These are phyloP conservation scores for Marronus borbonicus DNA, from an alignment of 2,888 invertebrate genomes.

Conservation along the genomic window DNA sequence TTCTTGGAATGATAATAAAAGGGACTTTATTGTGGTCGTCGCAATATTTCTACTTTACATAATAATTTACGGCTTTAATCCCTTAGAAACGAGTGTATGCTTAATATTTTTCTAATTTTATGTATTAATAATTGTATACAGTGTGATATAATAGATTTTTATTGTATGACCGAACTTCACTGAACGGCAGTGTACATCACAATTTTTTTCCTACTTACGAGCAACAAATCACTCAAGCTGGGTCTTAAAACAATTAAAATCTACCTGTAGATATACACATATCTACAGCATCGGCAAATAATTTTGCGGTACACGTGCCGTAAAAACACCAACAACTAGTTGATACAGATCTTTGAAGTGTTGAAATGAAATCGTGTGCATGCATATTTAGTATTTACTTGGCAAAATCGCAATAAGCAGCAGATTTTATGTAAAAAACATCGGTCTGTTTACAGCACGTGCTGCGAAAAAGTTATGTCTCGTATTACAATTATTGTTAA, in stretches of 20 bases:
- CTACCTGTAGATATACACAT: background rate
- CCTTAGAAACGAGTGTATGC: no score
- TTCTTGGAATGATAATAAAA: no score
- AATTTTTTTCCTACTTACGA: no score
- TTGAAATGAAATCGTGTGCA: background rate
- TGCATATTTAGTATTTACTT: conserved; percentile 31
- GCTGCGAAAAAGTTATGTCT: conserved; percentile 33
- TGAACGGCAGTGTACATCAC: no score
- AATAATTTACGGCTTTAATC: no score
- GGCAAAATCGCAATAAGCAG: conserved; percentile 9
- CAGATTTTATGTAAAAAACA: conserved; percentile 2
- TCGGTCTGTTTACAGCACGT: conserved; percentile 37
- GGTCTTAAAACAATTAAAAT: background rate
- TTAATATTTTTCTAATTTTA: no score
- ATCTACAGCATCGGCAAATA: background rate
- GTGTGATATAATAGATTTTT: no score
- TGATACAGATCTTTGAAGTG: background rate
- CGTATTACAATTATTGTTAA: conserved; percentile 39
- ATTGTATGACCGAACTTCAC: no score
- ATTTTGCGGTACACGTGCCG: background rate
- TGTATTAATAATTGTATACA: no score
- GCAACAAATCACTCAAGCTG: background rate
- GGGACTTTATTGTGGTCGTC: no score
- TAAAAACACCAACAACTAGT: background rate
- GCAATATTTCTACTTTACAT: no score